Evolutionary conservation across 2,888 invertebrate species (phyloP).

Genomic region (Automeris io): DNA sequence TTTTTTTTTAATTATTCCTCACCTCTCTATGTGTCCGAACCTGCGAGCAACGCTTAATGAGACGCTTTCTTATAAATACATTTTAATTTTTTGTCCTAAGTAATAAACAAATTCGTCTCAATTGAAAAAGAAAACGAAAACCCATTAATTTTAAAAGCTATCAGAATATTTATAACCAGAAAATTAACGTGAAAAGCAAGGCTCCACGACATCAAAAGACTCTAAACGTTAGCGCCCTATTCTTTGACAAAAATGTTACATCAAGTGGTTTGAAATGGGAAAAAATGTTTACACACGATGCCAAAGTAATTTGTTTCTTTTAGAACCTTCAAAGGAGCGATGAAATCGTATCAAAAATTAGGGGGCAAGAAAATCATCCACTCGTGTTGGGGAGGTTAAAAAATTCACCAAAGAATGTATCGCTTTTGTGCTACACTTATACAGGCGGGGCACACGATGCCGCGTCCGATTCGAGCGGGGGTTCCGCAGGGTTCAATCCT

Average conservation of each 20-base stretch:
- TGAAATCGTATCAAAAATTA: conserved; percentile 20
- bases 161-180: conserved; percentile 2
- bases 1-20: too few species aligned
- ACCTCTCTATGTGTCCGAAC: too few species aligned
- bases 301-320: conserved; percentile 22
- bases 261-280: conserved; percentile 10
- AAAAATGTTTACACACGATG: conserved; percentile 20
- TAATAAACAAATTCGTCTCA: too few species aligned
- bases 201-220: conserved; percentile 17
- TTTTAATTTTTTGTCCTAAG: too few species aligned
- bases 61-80: too few species aligned
- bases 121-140: conserved; percentile 5
- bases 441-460: too few species aligned
- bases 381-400: conserved; percentile 6
- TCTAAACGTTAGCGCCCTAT: conserved; percentile 21
- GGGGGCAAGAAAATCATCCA: conserved; percentile 2
- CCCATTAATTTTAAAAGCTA: conserved; percentile 3
- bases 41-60: too few species aligned
- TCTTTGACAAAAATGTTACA: conserved; percentile 24
- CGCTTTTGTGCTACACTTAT: too few species aligned
- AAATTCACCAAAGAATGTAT: conserved; percentile 2
- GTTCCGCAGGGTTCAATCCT: too few species aligned
- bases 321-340: conserved; percentile 18
- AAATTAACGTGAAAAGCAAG: conserved; percentile 7
- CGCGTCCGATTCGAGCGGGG: too few species aligned